Conservation (phyloP, 92 coral and sea anemone genomes). For the Micromussa lordhowensis region DNA sequence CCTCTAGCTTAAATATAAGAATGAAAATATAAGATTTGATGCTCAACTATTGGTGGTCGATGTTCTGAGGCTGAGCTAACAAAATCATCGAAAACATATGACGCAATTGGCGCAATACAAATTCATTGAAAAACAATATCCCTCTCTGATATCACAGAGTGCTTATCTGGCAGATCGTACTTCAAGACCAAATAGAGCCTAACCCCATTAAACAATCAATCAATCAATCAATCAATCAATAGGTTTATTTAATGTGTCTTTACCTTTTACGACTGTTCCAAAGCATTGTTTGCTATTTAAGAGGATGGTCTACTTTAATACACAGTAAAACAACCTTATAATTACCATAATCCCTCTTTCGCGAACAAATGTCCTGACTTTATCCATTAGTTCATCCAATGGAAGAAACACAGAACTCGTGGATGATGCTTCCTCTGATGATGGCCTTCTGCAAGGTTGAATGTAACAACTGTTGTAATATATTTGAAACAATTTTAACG, state of each 20-base stretch:
- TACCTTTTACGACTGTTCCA: background rate
- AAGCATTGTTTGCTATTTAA: background rate
- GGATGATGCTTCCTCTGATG: background rate
- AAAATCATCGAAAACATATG: too few relatives aligned
- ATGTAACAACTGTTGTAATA: background rate
- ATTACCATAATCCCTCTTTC: constrained; percentile 58
- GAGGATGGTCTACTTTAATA: background rate
- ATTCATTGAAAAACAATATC: too few relatives aligned
- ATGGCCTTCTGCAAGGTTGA: background rate
- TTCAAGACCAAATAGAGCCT: too few relatives aligned
- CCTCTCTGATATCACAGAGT: too few relatives aligned
- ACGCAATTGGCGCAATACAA: too few relatives aligned
- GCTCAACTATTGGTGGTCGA: background rate
- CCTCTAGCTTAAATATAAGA: constrained; percentile 15
- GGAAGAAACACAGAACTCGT: background rate
- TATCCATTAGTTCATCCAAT: constrained; percentile 29
- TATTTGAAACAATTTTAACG: too few relatives aligned
- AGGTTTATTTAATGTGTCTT: too few relatives aligned
- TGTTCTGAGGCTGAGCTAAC: background rate
- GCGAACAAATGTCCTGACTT: constrained; percentile 36
- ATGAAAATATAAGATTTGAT: background rate
- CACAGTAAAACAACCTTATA: background rate
- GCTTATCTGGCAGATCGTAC: too few relatives aligned
- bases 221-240: too few relatives aligned
- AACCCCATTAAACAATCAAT: too few relatives aligned